phyloP scores from a whole-genome alignment of 1,140 invertebrate species.

The Tetramorium simillimum region DNA sequence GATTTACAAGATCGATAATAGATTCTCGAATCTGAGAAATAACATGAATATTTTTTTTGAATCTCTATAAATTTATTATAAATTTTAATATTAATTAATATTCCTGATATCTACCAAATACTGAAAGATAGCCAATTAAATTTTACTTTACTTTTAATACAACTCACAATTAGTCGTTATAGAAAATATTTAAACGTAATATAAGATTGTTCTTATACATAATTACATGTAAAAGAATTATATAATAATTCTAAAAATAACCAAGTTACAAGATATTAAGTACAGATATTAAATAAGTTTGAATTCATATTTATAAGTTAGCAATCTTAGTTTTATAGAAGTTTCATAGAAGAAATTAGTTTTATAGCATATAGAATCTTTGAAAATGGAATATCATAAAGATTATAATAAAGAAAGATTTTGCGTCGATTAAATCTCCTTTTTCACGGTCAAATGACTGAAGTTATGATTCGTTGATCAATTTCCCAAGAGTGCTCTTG shows the following conservation, averaged over 20 bases:
- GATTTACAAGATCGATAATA: not conserved
- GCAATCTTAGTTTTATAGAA: too few relatives aligned
- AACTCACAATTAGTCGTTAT: not conserved
- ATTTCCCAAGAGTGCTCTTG: not conserved
- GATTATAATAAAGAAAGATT: not conserved
- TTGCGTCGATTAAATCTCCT: not conserved
- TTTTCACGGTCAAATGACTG: not conserved
- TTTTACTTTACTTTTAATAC: not conserved
- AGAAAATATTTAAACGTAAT: not conserved
- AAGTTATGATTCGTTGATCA: conserved; percentile 2
- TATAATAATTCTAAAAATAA: not conserved
- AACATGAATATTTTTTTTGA: not conserved
- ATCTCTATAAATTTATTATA: not conserved
- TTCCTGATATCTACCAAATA: not conserved
- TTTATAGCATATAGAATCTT: not conserved
- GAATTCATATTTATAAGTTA: not conserved
- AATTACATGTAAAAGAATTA: not conserved
- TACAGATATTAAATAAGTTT: not conserved
- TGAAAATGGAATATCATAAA: not conserved
- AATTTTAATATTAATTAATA: conserved; percentile 5
- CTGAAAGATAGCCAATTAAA: not conserved
- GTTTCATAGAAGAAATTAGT: not conserved
- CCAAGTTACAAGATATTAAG: not conserved
- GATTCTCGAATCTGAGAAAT: not conserved
- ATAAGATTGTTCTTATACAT: not conserved